A percentile compares a stretch with the other conserved stretches of the same genome.
Evolutionary conservation across 2,113 vertebrate species (phyloP).

Genomic region (Rhizomys pruinosus): DNA sequence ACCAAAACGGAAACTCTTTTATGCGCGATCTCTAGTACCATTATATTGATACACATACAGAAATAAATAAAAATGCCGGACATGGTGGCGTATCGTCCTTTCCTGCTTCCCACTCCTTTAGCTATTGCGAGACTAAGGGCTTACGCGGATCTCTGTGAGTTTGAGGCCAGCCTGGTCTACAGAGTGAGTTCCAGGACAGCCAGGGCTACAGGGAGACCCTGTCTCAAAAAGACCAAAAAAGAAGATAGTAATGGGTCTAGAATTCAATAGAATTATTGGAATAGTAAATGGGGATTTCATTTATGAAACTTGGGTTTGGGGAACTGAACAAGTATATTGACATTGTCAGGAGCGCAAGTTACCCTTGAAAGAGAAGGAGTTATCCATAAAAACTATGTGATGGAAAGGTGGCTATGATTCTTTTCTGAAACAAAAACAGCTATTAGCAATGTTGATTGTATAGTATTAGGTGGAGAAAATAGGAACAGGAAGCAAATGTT

Average conservation of each 20-base stretch:
- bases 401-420: background rate
- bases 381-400: background rate
- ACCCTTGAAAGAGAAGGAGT: background rate
- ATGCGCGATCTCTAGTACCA: no score
- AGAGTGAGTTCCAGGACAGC: no score
- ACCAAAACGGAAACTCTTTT: no score
- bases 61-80: no score
- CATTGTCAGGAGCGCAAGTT: background rate
- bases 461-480: background rate
- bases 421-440: background rate
- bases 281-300: background rate
- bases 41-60: no score
- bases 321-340: background rate
- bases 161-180: no score
- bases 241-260: background rate
- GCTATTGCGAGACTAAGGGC: no score
- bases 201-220: no score
- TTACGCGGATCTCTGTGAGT: no score
- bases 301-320: background rate
- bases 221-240: no score
- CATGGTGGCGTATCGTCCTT: no score
- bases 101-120: no score
- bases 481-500: background rate
- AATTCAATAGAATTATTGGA: background rate
- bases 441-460: background rate